Evolutionary conservation across 2,888 invertebrate species (phyloP).

Genomic region (Mythimna albipuncta): DNA sequence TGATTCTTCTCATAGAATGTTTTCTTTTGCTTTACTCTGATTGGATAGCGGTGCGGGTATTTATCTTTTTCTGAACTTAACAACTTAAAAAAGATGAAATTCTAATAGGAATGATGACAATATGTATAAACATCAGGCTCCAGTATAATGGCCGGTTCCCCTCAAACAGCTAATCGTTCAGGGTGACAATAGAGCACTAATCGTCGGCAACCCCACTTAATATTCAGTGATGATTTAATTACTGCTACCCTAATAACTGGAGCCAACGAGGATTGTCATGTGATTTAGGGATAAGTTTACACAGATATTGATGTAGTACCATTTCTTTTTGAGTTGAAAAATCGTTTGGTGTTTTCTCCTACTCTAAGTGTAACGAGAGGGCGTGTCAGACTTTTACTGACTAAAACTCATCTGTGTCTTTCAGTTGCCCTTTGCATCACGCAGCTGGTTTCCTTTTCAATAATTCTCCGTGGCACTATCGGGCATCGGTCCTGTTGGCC

Average conservation of each 20-base stretch:
- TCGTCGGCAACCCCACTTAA: not conserved
- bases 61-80: not conserved
- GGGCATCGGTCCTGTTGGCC: too few species aligned
- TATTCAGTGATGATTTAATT: slow-evolving; percentile 3
- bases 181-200: not conserved
- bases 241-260: not conserved
- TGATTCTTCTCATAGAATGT: slow-evolving; percentile 20
- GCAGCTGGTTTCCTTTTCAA: too few species aligned
- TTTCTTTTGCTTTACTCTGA: slow-evolving; percentile 7
- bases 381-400: too few species aligned
- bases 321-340: too few species aligned
- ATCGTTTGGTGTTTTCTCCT: too few species aligned
- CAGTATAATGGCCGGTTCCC: not conserved
- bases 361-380: too few species aligned
- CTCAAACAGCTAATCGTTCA: not conserved
- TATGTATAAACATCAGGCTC: not conserved
- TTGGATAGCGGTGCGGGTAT: not conserved
- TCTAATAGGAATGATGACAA: not conserved
- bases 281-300: not conserved
- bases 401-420: too few species aligned
- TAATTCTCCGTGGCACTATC: too few species aligned
- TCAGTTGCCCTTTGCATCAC: too few species aligned
- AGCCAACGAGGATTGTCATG: not conserved
- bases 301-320: not conserved
- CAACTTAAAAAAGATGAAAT: not conserved